Percentiles rank a stretch among this genome's conserved stretches.
Evolutionary conservation across 2,797 vertebrate species (phyloP).

Genomic region (Darevskia mixta): DNA sequence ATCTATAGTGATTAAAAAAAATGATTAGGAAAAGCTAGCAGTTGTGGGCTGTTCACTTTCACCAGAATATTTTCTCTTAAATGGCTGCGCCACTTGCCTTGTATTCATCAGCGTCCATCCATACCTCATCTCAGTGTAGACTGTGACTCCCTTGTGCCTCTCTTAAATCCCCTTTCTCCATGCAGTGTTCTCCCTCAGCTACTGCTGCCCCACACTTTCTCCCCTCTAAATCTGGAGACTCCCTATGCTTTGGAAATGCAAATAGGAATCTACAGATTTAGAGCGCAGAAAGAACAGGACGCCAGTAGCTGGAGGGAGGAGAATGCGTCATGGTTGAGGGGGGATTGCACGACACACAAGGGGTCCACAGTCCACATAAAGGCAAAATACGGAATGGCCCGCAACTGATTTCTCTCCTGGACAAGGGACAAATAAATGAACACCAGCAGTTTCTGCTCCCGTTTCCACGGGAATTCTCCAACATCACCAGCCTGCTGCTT

Average conservation of each 20-base stretch:
- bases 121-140: background rate
- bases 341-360: too few relatives aligned
- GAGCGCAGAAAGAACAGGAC: background rate
- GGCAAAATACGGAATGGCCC: background rate
- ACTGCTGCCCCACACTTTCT: background rate
- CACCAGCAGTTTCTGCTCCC: too few relatives aligned
- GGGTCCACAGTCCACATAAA: background rate
- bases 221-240: background rate
- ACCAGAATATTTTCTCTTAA: slow-evolving; percentile 2
- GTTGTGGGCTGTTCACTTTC: background rate
- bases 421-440: too few relatives aligned
- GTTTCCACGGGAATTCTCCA: too few relatives aligned
- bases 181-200: background rate
- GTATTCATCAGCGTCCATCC: background rate
- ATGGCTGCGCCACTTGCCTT: background rate
- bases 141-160: too few relatives aligned
- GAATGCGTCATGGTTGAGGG: too few relatives aligned
- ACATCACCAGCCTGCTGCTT: too few relatives aligned
- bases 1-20: slow-evolving; percentile 67
- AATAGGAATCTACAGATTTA: background rate
- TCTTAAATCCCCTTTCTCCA: too few relatives aligned
- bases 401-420: too few relatives aligned
- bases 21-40: slow-evolving; percentile 19
- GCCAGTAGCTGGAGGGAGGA: too few relatives aligned
- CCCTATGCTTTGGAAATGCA: background rate